Evolutionary conservation across 2,888 invertebrate species (phyloP), one percentile per base, ranked within the genome.

Genomic region (Coelopa pilipes): DNA sequence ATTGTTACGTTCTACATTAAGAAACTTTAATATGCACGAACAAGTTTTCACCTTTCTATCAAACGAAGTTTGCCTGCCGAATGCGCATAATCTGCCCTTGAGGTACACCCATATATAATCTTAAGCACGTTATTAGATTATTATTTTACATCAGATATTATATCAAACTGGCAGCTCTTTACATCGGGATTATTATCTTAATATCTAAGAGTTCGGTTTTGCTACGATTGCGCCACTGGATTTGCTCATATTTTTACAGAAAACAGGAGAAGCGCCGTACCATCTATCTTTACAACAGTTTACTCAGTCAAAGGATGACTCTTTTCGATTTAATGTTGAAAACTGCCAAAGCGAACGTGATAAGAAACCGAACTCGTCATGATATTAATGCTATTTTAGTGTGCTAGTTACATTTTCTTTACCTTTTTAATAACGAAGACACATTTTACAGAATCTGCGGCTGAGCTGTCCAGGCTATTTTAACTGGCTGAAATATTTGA

Each of bases 271-370:
- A 96, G 82, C 90, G 91, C 74, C 90, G 96, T 11, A 90, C 94
- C 0, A 85, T 96, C 0, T 93, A 92, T 84, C 88, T 96, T 0
- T 97, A 96, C 86, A 96, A 96, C 83, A 92, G 93, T 81, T 92
- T 93, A 19, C 86, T 95, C 63, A 92, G 93, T 81, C 91, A 92
- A 73, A n/a, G n/a, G n/a, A n/a, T n/a, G n/a, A n/a, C n/a, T n/a
- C n/a, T n/a, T n/a, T n/a, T n/a, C n/a, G n/a, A n/a, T n/a, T n/a
- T n/a, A n/a, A n/a, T n/a, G n/a, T n/a, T n/a, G n/a, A n/a, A n/a
- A n/a, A n/a, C n/a, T n/a, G n/a, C n/a, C n/a, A n/a, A n/a, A n/a
- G n/a, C n/a, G n/a, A n/a, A n/a, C n/a, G n/a, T n/a, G n/a, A n/a
- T n/a, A n/a, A n/a, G n/a, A n/a, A n/a, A n/a, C n/a, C n/a, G n/a